phyloP scores from a whole-genome alignment of 2,888 invertebrate species.

The Zaprionus bogoriensis region DNA sequence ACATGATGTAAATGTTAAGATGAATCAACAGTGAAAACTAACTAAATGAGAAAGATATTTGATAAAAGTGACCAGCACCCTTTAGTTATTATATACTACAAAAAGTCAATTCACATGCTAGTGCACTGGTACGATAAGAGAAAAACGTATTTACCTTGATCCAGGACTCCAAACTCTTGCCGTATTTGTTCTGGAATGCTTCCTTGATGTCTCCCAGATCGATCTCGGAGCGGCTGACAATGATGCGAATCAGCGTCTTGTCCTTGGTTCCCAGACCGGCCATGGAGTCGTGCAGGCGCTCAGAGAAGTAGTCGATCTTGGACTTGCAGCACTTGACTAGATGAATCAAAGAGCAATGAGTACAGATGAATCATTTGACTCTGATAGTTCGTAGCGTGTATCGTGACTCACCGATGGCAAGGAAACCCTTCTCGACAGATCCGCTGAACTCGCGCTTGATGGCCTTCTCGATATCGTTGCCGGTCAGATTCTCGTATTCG shows the following conservation, averaged over 20 bases:
- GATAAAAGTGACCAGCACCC: slow-evolving; percentile 33
- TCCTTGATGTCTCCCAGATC: slow-evolving; percentile 96
- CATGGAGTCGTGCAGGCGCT: slow-evolving; percentile 94
- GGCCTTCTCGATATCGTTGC: slow-evolving; percentile 92
- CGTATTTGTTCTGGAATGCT: slow-evolving; percentile 92
- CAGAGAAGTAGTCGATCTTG: slow-evolving; percentile 95
- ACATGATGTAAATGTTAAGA: too few species aligned
- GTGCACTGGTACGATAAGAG: background rate
- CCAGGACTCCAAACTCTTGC: slow-evolving; percentile 92
- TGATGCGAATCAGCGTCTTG: slow-evolving; percentile 94
- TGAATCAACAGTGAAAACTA: slow-evolving; percentile 1
- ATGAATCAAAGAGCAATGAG: background rate
- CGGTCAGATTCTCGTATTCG: slow-evolving; percentile 91
- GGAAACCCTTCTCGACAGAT: slow-evolving; percentile 91
- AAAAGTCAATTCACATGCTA: slow-evolving; percentile 19
- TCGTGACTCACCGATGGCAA: slow-evolving; percentile 90
- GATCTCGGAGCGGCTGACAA: slow-evolving; percentile 95
- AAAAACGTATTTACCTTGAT: slow-evolving; percentile 86
- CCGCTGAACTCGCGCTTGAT: slow-evolving; percentile 96
- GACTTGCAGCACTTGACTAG: slow-evolving; percentile 94
- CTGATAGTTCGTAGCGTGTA: background rate
- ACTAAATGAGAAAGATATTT: background rate
- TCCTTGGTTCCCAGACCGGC: slow-evolving; percentile 94
- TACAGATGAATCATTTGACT: background rate
- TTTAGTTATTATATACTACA: too few species aligned